These are phyloP conservation scores for Abramis brama DNA, from an alignment of 2,113 vertebrate genomes.

Conservation along the genomic window DNA sequence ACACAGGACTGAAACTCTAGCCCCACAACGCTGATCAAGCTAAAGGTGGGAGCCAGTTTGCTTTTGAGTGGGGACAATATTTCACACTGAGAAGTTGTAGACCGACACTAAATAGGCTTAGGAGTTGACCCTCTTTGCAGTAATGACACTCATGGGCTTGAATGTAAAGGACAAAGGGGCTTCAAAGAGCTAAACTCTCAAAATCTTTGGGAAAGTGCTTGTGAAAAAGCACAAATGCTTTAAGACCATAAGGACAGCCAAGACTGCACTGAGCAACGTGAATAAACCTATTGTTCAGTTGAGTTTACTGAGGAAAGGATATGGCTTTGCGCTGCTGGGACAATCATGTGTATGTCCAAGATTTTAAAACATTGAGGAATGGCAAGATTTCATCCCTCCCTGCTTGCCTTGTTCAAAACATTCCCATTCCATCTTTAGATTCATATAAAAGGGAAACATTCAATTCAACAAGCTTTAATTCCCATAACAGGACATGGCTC, in stretches of 20 bases:
- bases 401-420: conserved; percentile 41
- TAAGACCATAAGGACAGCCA: conserved; percentile 14
- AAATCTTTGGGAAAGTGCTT: conserved; percentile 16
- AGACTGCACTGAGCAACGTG: background rate
- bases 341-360: conserved; percentile 7
- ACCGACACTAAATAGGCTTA: conserved; percentile 29
- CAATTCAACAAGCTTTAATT: conserved; percentile 58
- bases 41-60: background rate
- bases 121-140: conserved; percentile 1
- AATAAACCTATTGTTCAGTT: conserved; percentile 39
- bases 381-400: background rate
- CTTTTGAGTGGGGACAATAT: conserved; percentile 5
- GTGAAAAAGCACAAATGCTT: conserved; percentile 25
- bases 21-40: conserved; percentile 9
- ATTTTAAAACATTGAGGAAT: background rate
- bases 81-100: conserved; percentile 38
- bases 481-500: conserved; percentile 63
- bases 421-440: conserved; percentile 55
- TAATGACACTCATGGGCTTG: conserved; percentile 31
- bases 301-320: conserved; percentile 38
- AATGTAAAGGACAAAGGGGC: conserved; percentile 36
- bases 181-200: conserved; percentile 33
- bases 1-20: conserved; percentile 26
- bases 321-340: conserved; percentile 18
- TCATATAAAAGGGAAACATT: conserved; percentile 43